Conservation (phyloP, 2,797 vertebrate species). For the Dryobates pubescens region DNA sequence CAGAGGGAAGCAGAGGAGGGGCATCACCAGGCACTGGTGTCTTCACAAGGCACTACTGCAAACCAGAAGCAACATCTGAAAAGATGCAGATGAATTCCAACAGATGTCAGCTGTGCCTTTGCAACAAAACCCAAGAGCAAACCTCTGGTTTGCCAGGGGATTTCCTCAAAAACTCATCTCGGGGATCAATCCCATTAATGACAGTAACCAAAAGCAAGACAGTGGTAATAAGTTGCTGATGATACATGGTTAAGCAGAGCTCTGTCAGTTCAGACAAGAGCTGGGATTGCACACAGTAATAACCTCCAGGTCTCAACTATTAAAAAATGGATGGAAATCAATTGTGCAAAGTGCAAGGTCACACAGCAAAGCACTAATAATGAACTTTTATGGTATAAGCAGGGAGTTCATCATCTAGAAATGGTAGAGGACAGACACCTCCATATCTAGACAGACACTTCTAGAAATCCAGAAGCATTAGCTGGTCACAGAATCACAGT, state of each 20-base stretch:
- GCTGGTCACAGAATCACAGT: neutral
- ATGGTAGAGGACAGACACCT: neutral
- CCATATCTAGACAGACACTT: neutral
- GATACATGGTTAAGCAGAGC: slow-evolving; percentile 17
- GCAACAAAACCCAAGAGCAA: neutral
- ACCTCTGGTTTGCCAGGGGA: neutral
- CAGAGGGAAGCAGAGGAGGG: neutral
- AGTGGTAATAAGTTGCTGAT: neutral
- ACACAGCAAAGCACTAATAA: slow-evolving; percentile 4
- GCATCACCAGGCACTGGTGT: neutral
- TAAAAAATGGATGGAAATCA: slow-evolving; percentile 51
- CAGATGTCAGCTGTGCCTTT: neutral
- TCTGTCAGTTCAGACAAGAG: slow-evolving; percentile 35
- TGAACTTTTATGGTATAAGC: neutral
- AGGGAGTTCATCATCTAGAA: neutral
- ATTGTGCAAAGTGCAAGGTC: slow-evolving; percentile 15
- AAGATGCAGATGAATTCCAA: neutral
- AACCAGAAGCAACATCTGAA: neutral
- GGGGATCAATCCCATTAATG: slow-evolving; percentile 6
- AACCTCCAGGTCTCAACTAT: slow-evolving; percentile 48
- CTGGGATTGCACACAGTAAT: neutral
- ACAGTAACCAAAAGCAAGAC: neutral
- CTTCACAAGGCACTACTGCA: neutral
- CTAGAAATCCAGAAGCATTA: neutral
- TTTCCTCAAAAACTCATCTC: slow-evolving; percentile 4